These are phyloP conservation scores for Ptiloglossa arizonensis DNA, from an alignment of 1,140 invertebrate species.

Conservation along the genomic window DNA sequence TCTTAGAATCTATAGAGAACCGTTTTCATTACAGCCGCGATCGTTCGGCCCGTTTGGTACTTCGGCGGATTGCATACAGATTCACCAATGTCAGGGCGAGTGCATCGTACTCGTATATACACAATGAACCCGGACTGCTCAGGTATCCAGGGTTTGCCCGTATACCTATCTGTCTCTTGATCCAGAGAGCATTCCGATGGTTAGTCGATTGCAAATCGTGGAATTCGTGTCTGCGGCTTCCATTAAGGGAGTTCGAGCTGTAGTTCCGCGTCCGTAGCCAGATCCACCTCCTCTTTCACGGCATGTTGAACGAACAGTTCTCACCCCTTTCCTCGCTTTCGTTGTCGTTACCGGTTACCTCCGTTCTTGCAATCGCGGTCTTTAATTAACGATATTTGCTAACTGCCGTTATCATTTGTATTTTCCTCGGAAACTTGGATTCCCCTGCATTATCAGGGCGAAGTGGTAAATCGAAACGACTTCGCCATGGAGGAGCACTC, in stretches of 20 bases:
- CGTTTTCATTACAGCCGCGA: background rate
- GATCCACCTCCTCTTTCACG: slow-evolving; percentile 10
- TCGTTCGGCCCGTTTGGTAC: background rate
- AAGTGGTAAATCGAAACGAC: background rate
- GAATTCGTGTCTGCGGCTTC: slow-evolving; percentile 48
- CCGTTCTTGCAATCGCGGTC: background rate
- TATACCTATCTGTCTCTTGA: slow-evolving; percentile 50
- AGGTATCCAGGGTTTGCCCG: slow-evolving; percentile 20
- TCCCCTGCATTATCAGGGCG: no score
- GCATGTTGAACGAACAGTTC: background rate
- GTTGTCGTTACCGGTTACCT: background rate
- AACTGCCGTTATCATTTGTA: background rate
- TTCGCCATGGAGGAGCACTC: background rate
- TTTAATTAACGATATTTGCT: slow-evolving; percentile 29
- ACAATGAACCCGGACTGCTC: slow-evolving; percentile 15
- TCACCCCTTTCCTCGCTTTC: slow-evolving; percentile 8
- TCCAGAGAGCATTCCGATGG: slow-evolving; percentile 43
- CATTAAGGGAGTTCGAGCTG: slow-evolving; percentile 39
- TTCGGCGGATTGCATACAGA: background rate
- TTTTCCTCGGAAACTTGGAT: background rate
- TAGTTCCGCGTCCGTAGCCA: slow-evolving; percentile 19
- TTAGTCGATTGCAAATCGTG: slow-evolving; percentile 46
- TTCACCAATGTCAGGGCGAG: background rate
- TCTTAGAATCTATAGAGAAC: background rate
- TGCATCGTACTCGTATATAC: slow-evolving; percentile 1